These are phyloP conservation scores for Prunella strophiata DNA, from an alignment of 2,797 vertebrate genomes.

Conservation along the genomic window DNA sequence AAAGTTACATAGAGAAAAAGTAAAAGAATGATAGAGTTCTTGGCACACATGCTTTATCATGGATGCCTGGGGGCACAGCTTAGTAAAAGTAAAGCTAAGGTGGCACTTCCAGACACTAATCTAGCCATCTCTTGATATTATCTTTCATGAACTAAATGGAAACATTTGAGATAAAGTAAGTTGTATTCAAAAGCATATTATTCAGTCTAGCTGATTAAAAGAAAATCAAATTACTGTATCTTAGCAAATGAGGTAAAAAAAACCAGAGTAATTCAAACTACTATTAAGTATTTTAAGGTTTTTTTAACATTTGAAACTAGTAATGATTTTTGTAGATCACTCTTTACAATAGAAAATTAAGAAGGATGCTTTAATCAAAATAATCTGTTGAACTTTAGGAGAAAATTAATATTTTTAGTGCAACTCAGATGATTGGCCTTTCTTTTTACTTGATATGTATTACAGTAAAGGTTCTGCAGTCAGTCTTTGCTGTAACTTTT, in stretches of 20 bases:
- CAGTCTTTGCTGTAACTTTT: background rate
- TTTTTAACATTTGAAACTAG: background rate
- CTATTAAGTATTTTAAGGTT: background rate
- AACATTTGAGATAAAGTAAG: background rate
- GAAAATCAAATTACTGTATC: background rate
- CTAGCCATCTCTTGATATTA: background rate
- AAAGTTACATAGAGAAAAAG: background rate
- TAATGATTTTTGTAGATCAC: background rate
- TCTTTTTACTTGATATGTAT: background rate
- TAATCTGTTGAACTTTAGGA: background rate
- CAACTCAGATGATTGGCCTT: background rate
- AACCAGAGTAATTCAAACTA: background rate
- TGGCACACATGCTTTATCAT: background rate
- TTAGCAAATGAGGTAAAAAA: background rate
- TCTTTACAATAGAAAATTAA: background rate
- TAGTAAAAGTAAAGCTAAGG: background rate
- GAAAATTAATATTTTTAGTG: background rate
- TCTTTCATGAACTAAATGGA: background rate
- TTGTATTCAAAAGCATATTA: background rate
- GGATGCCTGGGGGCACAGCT: background rate
- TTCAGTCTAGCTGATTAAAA: background rate
- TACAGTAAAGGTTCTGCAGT: background rate
- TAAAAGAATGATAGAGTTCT: background rate
- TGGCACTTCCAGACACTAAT: background rate
- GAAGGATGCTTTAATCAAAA: background rate